phyloP scores from a whole-genome alignment of 2,888 invertebrate genomes.

The Nezara viridula region DNA sequence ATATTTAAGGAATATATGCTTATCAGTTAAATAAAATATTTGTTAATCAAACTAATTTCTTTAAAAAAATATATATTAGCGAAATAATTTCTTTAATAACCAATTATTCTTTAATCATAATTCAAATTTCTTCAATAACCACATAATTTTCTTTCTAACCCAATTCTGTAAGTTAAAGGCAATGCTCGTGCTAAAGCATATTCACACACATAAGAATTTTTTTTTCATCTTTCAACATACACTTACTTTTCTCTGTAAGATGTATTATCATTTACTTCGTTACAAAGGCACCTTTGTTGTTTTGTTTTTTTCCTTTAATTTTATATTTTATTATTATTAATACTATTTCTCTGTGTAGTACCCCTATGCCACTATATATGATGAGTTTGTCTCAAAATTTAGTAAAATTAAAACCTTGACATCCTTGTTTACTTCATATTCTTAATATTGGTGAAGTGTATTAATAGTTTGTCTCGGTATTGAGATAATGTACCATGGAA shows the following conservation, averaged over 20 bases:
- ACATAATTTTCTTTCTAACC: too few species aligned
- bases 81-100: too few species aligned
- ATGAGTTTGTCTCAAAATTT: neutral
- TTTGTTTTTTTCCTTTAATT: neutral
- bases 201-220: neutral
- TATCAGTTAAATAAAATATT: neutral
- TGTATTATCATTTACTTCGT: neutral
- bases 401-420: neutral
- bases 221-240: neutral
- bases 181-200: too few species aligned
- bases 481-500: neutral
- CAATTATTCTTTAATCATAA: too few species aligned
- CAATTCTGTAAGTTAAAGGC: too few species aligned
- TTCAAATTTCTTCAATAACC: too few species aligned
- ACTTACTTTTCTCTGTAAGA: neutral
- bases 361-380: neutral
- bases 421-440: neutral
- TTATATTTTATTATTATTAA: neutral
- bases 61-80: too few species aligned
- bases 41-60: neutral
- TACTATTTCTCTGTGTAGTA: neutral
- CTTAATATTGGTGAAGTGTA: conserved; percentile 35
- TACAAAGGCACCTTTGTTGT: neutral
- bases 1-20: neutral
- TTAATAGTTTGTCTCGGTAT: conserved; percentile 5